These are phyloP conservation scores for Platycheirus rosarum DNA, from an alignment of 2,888 invertebrate genomes.

Conservation along the genomic window DNA sequence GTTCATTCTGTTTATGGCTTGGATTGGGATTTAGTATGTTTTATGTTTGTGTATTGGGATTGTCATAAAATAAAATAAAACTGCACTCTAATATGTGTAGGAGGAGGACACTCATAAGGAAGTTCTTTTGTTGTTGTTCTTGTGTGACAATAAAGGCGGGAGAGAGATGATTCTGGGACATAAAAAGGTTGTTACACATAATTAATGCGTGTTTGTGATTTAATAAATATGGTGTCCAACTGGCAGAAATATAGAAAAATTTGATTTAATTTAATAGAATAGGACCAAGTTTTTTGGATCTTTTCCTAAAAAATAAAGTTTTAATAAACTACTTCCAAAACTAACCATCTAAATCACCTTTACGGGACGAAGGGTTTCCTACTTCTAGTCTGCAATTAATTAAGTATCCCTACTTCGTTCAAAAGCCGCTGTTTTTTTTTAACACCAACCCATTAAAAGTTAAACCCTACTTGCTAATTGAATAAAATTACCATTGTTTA, in stretches of 20 bases:
- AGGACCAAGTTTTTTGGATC: no score
- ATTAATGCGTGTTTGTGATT: neutral
- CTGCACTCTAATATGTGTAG: neutral
- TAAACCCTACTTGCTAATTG: slow-evolving; percentile 41
- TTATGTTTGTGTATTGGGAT: slow-evolving; percentile 6
- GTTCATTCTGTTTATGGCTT: slow-evolving; percentile 42
- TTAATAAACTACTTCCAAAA: no score
- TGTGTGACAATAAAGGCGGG: neutral
- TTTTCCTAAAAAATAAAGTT: no score
- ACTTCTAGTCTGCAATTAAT: no score
- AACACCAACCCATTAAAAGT: neutral
- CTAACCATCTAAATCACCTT: no score
- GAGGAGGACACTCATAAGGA: slow-evolving; percentile 30
- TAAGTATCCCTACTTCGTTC: no score
- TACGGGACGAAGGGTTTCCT: no score
- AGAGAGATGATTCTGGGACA: neutral
- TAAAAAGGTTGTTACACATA: neutral
- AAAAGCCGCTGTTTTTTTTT: no score
- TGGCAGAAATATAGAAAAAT: no score
- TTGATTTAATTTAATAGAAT: no score
- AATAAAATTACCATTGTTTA: slow-evolving; percentile 63
- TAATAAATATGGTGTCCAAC: no score
- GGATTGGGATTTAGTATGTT: slow-evolving; percentile 54
- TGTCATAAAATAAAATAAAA: slow-evolving; percentile 49
- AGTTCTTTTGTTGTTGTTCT: slow-evolving; percentile 14